phyloP scores from a whole-genome alignment of 1,140 invertebrate genomes.

The Aethina tumida region DNA sequence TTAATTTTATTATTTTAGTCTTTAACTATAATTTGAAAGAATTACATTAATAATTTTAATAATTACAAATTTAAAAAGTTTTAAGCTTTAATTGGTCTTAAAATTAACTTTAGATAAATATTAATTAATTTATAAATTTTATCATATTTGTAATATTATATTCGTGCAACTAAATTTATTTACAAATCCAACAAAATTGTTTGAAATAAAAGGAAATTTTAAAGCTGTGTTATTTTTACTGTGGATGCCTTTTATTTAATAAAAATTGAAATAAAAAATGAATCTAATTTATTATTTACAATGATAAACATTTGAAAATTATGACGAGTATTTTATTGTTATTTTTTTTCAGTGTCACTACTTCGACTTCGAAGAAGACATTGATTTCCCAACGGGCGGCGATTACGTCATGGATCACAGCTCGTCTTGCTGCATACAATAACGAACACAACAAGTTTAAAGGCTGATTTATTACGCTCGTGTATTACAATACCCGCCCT shows the following conservation, averaged over 20 bases:
- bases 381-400: conserved; percentile 26
- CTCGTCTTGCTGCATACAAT: conserved; percentile 33
- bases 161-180: no score
- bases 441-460: conserved; percentile 17
- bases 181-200: no score
- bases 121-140: no score
- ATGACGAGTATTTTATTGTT: not conserved
- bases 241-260: not conserved
- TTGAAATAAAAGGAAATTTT: no score
- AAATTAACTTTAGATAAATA: no score
- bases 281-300: conserved; percentile 1
- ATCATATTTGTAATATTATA: no score
- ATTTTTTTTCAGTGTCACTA: conserved; percentile 33
- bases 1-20: no score
- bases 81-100: no score
- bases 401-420: conserved; percentile 29
- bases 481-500: conserved; percentile 1
- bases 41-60: no score
- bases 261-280: conserved; percentile 4
- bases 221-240: not conserved
- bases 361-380: conserved; percentile 34
- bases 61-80: no score
- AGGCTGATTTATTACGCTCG: not conserved
- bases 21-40: no score
- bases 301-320: not conserved